phyloP scores from a whole-genome alignment of 2,888 invertebrate genomes.

The Phania funesta region DNA sequence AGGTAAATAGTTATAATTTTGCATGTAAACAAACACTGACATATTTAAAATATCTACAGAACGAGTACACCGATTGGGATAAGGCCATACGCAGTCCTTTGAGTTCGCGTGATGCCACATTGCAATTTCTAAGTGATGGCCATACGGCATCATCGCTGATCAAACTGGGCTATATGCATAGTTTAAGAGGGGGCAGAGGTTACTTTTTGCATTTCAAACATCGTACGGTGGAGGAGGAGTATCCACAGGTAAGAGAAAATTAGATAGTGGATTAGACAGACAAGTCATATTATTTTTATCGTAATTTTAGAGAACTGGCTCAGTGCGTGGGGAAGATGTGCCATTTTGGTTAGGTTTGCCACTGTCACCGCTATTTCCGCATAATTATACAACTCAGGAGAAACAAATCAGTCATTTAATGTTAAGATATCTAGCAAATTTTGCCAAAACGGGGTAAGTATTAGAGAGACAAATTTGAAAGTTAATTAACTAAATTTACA shows the following conservation, averaged over 20 bases:
- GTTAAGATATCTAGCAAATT: conserved; percentile 92
- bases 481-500: too few species aligned
- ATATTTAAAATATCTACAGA: conserved; percentile 79
- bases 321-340: conserved; percentile 92
- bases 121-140: conserved; percentile 94
- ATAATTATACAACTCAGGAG: conserved; percentile 90
- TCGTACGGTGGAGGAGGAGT: conserved; percentile 90
- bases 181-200: conserved; percentile 88
- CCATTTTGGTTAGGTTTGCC: conserved; percentile 92
- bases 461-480: background rate
- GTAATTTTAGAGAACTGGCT: conserved; percentile 85
- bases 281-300: background rate
- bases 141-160: conserved; percentile 93
- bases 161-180: conserved; percentile 89
- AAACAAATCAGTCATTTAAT: conserved; percentile 88
- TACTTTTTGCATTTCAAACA: conserved; percentile 94
- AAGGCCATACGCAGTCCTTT: conserved; percentile 91
- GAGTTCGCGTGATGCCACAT: conserved; percentile 91
- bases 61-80: conserved; percentile 98
- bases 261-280: background rate
- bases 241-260: conserved; percentile 84
- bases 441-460: conserved; percentile 91
- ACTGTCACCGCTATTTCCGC: conserved; percentile 84
- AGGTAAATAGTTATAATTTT: conserved; percentile 74
- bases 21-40: background rate